These are phyloP conservation scores for Mugil cephalus DNA, from an alignment of 2,113 vertebrate genomes.

Conservation along the genomic window DNA sequence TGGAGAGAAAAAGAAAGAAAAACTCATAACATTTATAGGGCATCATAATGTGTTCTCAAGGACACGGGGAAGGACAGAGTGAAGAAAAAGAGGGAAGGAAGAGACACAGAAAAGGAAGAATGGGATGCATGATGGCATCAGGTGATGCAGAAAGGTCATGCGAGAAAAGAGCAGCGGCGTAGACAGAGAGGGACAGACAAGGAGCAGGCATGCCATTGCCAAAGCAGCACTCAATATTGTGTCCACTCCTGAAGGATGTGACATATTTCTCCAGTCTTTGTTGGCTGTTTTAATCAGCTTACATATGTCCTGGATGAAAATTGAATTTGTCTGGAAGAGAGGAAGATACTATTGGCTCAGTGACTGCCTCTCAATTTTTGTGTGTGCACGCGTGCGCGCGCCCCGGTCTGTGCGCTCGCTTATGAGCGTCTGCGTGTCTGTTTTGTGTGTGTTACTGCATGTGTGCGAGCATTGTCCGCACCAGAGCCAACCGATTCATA, in stretches of 20 bases:
- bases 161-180: slow-evolving; percentile 37
- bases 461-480: slow-evolving; percentile 56
- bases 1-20: slow-evolving; percentile 10
- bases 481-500: slow-evolving; percentile 67
- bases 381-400: slow-evolving; percentile 24
- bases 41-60: slow-evolving; percentile 34
- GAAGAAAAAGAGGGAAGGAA: slow-evolving; percentile 26
- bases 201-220: slow-evolving; percentile 41
- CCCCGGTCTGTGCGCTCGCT: background rate
- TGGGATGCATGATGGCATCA: slow-evolving; percentile 41
- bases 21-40: slow-evolving; percentile 9
- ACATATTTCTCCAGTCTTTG: slow-evolving; percentile 78
- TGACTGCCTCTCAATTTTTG: slow-evolving; percentile 50
- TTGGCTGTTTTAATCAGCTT: slow-evolving; percentile 71
- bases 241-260: slow-evolving; percentile 76
- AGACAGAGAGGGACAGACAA: slow-evolving; percentile 27
- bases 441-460: slow-evolving; percentile 26
- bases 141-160: slow-evolving; percentile 58
- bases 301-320: slow-evolving; percentile 76
- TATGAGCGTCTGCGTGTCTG: slow-evolving; percentile 33
- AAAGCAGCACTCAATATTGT: slow-evolving; percentile 70
- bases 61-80: background rate
- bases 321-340: slow-evolving; percentile 74
- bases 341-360: slow-evolving; percentile 69
- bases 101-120: slow-evolving; percentile 33